Percentiles rank a stretch among this genome's conserved stretches.
These are phyloP conservation scores for Leucoraja erinaceus DNA, from an alignment of 2,113 vertebrate genomes.

Conservation along the genomic window DNA sequence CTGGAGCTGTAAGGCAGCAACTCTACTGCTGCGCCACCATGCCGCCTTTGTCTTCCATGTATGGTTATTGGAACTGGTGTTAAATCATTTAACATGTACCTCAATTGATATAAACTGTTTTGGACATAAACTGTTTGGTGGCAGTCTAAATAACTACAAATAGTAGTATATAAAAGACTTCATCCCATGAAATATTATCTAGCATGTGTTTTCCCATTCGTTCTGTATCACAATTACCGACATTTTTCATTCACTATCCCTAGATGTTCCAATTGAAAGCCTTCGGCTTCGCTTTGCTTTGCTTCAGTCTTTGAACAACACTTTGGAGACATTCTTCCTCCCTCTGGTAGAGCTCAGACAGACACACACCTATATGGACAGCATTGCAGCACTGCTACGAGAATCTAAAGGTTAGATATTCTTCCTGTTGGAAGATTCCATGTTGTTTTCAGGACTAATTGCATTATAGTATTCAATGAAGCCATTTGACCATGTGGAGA, in stretches of 20 bases:
- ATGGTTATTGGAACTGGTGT: too few species aligned
- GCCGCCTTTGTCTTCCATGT: too few species aligned
- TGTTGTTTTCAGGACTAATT: neutral
- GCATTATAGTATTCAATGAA: neutral
- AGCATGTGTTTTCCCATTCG: neutral
- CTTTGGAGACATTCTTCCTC: slow-evolving; percentile 87
- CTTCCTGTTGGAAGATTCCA: neutral
- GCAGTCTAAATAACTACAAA: neutral
- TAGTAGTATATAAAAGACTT: neutral
- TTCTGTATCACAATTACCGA: neutral
- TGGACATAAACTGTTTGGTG: neutral
- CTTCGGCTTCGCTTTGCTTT: slow-evolving; percentile 85
- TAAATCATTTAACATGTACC: neutral
- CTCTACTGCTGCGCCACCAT: too few species aligned
- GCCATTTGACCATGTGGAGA: too few species aligned
- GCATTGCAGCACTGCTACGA: slow-evolving; percentile 77
- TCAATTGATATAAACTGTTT: neutral
- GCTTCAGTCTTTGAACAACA: slow-evolving; percentile 91
- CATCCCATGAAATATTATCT: neutral
- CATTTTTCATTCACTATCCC: neutral
- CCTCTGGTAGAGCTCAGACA: slow-evolving; percentile 88
- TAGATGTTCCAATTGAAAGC: slow-evolving; percentile 84
- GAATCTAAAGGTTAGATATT: slow-evolving; percentile 81
- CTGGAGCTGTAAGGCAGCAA: too few species aligned
- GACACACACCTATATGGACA: slow-evolving; percentile 72